Percentiles rank a stretch among this genome's conserved stretches.
phyloP scores from a whole-genome alignment of 2,797 vertebrate genomes.

The Trematomus bernacchii region DNA sequence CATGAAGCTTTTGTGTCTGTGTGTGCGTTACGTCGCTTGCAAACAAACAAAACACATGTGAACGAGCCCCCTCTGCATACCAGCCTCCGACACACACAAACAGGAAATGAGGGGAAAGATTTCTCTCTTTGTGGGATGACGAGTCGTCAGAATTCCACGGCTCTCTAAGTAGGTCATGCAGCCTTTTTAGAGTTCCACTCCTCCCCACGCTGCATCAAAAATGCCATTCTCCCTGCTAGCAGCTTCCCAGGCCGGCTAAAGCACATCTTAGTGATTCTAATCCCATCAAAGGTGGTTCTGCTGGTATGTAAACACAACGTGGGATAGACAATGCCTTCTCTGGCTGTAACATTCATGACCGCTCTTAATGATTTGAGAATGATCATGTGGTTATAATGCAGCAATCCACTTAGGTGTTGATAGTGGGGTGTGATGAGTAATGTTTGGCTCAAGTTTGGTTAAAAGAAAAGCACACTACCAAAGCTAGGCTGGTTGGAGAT shows the following conservation, averaged over 20 bases:
- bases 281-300: conserved; percentile 80
- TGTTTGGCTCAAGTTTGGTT: conserved; percentile 17
- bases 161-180: conserved; percentile 87
- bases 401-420: conserved; percentile 8
- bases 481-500: conserved; percentile 18
- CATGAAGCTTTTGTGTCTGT: conserved; percentile 19
- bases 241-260: conserved; percentile 74
- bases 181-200: conserved; percentile 82
- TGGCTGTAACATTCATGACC: conserved; percentile 46
- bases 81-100: conserved; percentile 53
- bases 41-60: conserved; percentile 9
- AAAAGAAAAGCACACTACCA: conserved; percentile 31
- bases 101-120: conserved; percentile 51
- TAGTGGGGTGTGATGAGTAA: neutral
- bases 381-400: conserved; percentile 38
- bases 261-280: conserved; percentile 78
- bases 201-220: conserved; percentile 84
- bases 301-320: conserved; percentile 75
- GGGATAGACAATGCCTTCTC: conserved; percentile 68
- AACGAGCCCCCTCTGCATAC: conserved; percentile 48
- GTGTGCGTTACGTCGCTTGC: neutral
- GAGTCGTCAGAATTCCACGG: conserved; percentile 77
- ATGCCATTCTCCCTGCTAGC: conserved; percentile 80
- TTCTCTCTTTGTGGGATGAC: conserved; percentile 73
- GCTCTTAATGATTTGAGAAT: conserved; percentile 17